Evolutionary conservation across 2,888 invertebrate genomes (phyloP).

Genomic region (Neocrepidodera transversa): DNA sequence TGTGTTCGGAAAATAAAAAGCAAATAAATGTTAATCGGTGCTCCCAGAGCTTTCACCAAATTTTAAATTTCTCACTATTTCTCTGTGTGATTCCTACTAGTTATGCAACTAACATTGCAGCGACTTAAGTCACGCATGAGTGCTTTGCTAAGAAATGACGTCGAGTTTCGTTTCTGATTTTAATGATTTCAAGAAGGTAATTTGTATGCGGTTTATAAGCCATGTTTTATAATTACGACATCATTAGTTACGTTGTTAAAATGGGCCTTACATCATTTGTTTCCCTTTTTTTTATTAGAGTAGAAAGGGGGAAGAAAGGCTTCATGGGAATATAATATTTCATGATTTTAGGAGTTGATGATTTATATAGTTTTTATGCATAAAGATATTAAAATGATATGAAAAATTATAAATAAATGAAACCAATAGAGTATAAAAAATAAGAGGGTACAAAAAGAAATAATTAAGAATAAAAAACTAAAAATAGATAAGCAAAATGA

Average conservation of each 20-base stretch:
- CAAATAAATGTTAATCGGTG: background rate
- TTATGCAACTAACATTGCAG: conserved; percentile 12
- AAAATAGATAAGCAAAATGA: no score
- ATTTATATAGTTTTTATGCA: no score
- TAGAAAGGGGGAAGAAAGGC: no score
- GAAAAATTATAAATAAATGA: no score
- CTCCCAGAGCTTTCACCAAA: conserved; percentile 6
- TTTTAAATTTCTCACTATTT: background rate
- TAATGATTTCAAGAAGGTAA: background rate
- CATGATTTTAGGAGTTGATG: no score
- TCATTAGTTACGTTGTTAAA: background rate
- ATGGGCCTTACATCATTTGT: background rate
- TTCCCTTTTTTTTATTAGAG: no score
- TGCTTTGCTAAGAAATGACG: background rate
- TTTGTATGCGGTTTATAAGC: background rate
- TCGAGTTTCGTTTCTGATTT: background rate
- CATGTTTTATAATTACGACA: conserved; percentile 1
- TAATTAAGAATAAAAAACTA: no score
- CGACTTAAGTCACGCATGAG: background rate
- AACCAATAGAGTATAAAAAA: no score
- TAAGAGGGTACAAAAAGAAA: no score
- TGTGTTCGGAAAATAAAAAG: no score
- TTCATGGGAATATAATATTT: no score
- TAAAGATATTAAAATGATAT: no score
- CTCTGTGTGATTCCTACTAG: background rate